A percentile compares a stretch with the other conserved stretches of the same genome.
Evolutionary conservation across 37 sponge, comb jelly and placozoan genomes (phyloP).

Genomic region (Cliona cf. orientalis): DNA sequence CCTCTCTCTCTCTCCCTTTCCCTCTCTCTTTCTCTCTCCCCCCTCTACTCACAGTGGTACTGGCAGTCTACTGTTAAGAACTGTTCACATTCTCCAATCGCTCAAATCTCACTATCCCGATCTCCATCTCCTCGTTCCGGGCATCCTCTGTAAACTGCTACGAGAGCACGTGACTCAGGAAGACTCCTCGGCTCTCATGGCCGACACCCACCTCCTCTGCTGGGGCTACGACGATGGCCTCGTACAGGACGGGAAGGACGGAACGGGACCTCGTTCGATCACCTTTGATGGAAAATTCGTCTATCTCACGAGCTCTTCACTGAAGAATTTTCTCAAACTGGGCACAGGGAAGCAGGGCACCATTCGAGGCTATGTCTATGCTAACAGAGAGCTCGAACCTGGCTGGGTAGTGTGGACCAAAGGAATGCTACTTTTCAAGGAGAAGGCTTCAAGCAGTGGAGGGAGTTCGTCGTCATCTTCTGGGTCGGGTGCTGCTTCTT

Average conservation of each 20-base stretch:
- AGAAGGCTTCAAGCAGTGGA: not conserved
- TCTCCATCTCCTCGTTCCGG: slow-evolving; percentile 49
- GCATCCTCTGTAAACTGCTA: slow-evolving; percentile 50
- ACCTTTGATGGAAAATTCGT: slow-evolving; percentile 78
- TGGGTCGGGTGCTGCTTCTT: too few species aligned
- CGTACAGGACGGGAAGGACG: slow-evolving; percentile 39
- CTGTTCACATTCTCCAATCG: slow-evolving; percentile 63
- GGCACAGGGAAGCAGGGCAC: slow-evolving; percentile 81
- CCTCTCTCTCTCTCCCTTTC: too few species aligned
- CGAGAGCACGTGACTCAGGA: slow-evolving; percentile 33
- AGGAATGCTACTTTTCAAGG: slow-evolving; percentile 13
- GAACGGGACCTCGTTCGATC: slow-evolving; percentile 56
- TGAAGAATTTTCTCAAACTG: slow-evolving; percentile 59
- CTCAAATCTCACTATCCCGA: slow-evolving; percentile 29
- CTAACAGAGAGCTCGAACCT: slow-evolving; percentile 36
- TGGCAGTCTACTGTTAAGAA: slow-evolving; percentile 61
- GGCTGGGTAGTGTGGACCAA: slow-evolving; percentile 58
- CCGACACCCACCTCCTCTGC: slow-evolving; percentile 52
- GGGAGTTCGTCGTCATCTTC: too few species aligned
- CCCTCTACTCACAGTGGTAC: slow-evolving; percentile 44
- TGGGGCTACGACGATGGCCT: slow-evolving; percentile 77
- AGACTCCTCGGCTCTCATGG: slow-evolving; percentile 41
- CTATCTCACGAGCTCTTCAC: slow-evolving; percentile 64
- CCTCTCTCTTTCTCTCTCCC: too few species aligned
- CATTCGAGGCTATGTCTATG: slow-evolving; percentile 61